These are phyloP conservation scores for Helleia helle DNA, from an alignment of 2,888 invertebrate species.

Conservation along the genomic window DNA sequence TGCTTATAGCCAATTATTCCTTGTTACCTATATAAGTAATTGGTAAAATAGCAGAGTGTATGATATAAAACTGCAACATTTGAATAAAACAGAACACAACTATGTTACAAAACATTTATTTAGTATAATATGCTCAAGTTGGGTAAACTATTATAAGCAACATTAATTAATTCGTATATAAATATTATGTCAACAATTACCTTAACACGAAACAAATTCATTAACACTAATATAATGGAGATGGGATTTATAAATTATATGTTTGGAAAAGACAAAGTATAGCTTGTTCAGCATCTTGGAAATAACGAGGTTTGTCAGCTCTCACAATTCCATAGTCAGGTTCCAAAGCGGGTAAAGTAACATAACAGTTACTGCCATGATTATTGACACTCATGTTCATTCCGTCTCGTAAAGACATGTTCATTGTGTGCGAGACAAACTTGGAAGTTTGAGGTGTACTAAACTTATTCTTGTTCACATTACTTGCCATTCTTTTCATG, in stretches of 20 bases:
- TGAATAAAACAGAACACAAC: conserved; percentile 2
- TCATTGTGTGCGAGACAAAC: conserved; percentile 32
- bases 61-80: too few species aligned
- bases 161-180: not conserved
- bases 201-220: too few species aligned
- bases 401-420: conserved; percentile 33
- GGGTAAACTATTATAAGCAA: not conserved
- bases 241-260: conserved; percentile 23
- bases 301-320: conserved; percentile 50
- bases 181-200: not conserved
- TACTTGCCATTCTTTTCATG: conserved; percentile 45
- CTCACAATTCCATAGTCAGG: conserved; percentile 57
- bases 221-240: not conserved
- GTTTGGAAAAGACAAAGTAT: conserved; percentile 51
- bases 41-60: too few species aligned
- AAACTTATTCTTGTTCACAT: conserved; percentile 34
- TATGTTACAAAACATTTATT: conserved; percentile 7
- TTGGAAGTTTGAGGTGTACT: conserved; percentile 36
- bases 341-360: conserved; percentile 42
- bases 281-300: conserved; percentile 56
- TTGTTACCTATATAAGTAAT: too few species aligned
- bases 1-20: too few species aligned
- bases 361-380: conserved; percentile 17
- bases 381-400: conserved; percentile 24
- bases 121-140: not conserved